phyloP scores from a whole-genome alignment of 2,113 vertebrate genomes.

The Lasiurus cinereus region DNA sequence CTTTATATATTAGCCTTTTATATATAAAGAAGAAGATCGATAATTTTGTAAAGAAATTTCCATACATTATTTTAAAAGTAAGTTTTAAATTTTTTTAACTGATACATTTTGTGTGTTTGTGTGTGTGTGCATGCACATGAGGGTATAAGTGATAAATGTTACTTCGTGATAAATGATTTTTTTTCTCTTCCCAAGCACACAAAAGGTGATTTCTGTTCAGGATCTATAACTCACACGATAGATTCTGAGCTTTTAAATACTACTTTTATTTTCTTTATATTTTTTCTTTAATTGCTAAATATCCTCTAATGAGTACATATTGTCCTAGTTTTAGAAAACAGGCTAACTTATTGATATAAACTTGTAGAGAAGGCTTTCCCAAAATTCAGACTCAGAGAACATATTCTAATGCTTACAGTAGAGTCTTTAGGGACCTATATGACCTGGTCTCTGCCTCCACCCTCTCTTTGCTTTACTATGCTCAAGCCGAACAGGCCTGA shows the following conservation, averaged over 20 bases:
- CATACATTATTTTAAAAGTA: conserved; percentile 44
- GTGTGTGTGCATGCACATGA: neutral
- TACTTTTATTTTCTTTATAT: conserved; percentile 38
- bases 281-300: conserved; percentile 59
- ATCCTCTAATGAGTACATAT: neutral
- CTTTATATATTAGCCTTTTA: too few relatives aligned
- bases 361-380: neutral
- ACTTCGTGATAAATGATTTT: neutral
- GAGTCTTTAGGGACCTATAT: too few relatives aligned
- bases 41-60: conserved; percentile 44
- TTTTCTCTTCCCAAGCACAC: neutral
- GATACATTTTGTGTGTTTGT: neutral
- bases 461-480: neutral
- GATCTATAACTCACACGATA: neutral
- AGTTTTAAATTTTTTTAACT: neutral
- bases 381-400: conserved; percentile 14
- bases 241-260: conserved; percentile 57
- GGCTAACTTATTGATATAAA: neutral
- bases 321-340: conserved; percentile 24
- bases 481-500: neutral
- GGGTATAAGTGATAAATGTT: neutral
- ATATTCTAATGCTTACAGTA: neutral
- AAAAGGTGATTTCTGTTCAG: conserved; percentile 31
- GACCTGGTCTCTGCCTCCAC: neutral
- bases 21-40: too few relatives aligned